Evolutionary conservation across 2,888 invertebrate species (phyloP), one percentile per base, ranked within the genome.

Genomic region (Cryptocephalus primarius): DNA sequence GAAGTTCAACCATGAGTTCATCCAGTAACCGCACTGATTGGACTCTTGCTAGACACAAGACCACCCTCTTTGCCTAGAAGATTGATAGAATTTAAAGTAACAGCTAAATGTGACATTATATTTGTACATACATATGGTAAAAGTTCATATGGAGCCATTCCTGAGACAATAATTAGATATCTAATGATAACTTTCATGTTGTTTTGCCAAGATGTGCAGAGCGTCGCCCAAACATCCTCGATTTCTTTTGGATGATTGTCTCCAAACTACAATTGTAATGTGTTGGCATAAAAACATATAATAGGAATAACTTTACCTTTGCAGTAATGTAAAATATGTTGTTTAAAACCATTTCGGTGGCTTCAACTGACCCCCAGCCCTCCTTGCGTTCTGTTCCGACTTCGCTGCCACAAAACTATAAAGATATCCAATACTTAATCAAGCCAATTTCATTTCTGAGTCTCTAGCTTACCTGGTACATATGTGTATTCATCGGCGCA

Each of bases 311-410:
- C 22, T 22, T 22, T 13, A 90, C 90, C 83, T 93, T 93, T 4
- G 93, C 90, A 8, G 97, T 99, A 60, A 97, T 88, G 72, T 96
- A 97, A 72, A 99, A 92, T 13, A 99, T 82, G 74, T 99, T 99
- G 71, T 99, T 99, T 52, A 99, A 79, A 42, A 99, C 93, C 93
- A 99, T 95, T 74, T 99, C 97, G 0, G 97, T 99, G n/a, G 97
- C 97, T 72, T 97, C 96, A 0, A 90, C 90, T 1, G 95, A 95
- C 39, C 99, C 99, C 80, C 97, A 95, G 0, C 97, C 97, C 68
- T 95, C 94, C 44, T 90, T 80, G 12, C 88, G 77, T 6, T 61
- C 60, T 9, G 56, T 39, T 77, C 69, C 66, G 42, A 78, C 75
- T 58, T 79, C 84, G 61, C 67, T 72, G 2, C 72, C 71, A 55